Conservation (phyloP, 2,113 vertebrate species). For the Himantopus leucocephalus region DNA sequence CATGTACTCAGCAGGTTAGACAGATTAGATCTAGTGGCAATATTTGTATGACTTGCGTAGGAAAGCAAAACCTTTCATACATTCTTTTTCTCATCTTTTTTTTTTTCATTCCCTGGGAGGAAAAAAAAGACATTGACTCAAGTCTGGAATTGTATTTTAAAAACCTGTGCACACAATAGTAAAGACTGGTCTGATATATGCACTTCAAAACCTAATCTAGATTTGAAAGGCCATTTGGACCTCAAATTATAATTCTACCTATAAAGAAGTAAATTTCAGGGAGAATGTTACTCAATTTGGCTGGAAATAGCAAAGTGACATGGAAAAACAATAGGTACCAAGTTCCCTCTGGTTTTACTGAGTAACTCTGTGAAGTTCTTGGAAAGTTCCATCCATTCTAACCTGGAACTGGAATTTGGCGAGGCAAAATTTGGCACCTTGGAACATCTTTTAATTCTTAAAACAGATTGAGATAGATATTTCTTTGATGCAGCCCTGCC, state of each 20-base stretch:
- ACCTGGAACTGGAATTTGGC: constrained; percentile 3
- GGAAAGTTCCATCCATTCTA: constrained; percentile 21
- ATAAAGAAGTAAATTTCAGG: background rate
- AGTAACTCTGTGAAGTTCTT: background rate
- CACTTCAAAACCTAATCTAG: background rate
- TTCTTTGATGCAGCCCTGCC: background rate
- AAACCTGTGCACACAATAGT: background rate
- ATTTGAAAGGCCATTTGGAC: background rate
- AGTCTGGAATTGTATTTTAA: background rate
- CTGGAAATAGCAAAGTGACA: background rate
- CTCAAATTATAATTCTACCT: background rate
- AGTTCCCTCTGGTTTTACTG: background rate
- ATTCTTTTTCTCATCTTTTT: background rate
- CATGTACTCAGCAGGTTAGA: background rate
- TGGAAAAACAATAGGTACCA: constrained; percentile 22
- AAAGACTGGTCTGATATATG: background rate
- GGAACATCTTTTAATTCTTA: background rate
- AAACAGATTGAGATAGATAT: background rate
- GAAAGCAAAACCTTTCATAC: background rate
- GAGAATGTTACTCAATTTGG: background rate
- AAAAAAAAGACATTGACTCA: background rate
- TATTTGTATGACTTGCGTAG: constrained; percentile 13
- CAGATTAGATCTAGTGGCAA: constrained; percentile 32
- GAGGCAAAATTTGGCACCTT: background rate
- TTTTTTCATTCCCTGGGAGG: too few species aligned